Conservation (phyloP, 2,113 vertebrate species). For the Mirounga angustirostris region DNA sequence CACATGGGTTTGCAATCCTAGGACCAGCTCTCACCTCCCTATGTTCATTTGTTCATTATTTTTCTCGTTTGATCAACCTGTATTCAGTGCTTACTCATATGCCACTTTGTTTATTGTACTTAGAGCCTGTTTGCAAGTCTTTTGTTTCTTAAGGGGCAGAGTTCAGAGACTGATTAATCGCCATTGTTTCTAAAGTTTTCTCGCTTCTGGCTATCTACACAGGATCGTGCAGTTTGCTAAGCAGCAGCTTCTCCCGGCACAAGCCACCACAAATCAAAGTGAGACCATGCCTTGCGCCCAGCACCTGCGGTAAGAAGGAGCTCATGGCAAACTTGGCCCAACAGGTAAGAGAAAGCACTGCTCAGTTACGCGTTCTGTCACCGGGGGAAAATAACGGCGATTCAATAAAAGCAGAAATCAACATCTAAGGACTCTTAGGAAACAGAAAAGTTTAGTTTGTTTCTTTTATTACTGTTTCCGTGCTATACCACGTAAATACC, state of each 20-base stretch:
- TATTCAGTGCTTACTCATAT: background rate
- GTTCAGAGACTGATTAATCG: background rate
- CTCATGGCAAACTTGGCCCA: background rate
- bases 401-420: conserved; percentile 26
- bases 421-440: background rate
- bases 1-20: background rate
- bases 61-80: background rate
- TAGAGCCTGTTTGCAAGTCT: background rate
- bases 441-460: background rate
- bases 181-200: background rate
- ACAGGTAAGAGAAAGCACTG: conserved; percentile 39
- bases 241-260: background rate
- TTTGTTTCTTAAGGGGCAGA: background rate
- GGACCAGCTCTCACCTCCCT: background rate
- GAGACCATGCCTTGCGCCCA: background rate
- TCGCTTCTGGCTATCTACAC: background rate
- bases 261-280: background rate
- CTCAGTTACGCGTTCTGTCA: background rate
- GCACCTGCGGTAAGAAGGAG: background rate
- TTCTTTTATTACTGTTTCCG: background rate
- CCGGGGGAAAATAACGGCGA: background rate
- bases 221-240: conserved; percentile 57
- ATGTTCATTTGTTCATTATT: background rate
- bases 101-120: background rate
- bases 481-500: background rate